Conservation (phyloP, 2,888 invertebrate genomes). For the Drosophila colorata region DNA sequence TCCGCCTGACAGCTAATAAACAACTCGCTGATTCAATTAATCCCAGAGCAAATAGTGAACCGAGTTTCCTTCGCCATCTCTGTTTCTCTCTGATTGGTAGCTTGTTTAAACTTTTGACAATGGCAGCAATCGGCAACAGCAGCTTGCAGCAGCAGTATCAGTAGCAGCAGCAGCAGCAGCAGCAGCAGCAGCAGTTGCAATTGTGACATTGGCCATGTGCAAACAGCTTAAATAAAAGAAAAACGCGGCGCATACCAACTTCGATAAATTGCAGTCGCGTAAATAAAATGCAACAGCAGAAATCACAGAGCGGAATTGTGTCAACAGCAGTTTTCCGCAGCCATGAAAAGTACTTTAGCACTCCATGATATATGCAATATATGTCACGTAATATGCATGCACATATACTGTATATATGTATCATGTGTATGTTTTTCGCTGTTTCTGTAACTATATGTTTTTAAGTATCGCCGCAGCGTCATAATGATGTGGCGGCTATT, state of each 20-base stretch:
- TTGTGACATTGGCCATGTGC: slow-evolving; percentile 48
- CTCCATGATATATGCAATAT: slow-evolving; percentile 35
- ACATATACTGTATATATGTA: slow-evolving; percentile 5
- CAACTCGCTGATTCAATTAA: slow-evolving; percentile 65
- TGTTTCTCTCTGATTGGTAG: slow-evolving; percentile 31
- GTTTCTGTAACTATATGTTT: slow-evolving; percentile 14
- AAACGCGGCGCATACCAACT: slow-evolving; percentile 36
- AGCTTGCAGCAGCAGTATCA: slow-evolving; percentile 20
- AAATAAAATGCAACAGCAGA: slow-evolving; percentile 66
- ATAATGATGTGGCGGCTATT: slow-evolving; percentile 56
- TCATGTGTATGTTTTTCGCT: slow-evolving; percentile 16
- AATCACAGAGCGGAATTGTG: slow-evolving; percentile 65
- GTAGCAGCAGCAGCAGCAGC: background rate
- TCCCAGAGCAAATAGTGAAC: slow-evolving; percentile 30
- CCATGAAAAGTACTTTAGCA: slow-evolving; percentile 36
- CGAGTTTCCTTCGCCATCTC: background rate
- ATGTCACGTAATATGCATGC: slow-evolving; percentile 7
- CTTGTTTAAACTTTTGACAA: slow-evolving; percentile 57
- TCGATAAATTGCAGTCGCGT: slow-evolving; percentile 65
- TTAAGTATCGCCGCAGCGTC: slow-evolving; percentile 45
- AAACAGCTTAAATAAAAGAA: slow-evolving; percentile 59
- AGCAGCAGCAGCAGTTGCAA: slow-evolving; percentile 12
- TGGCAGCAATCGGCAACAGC: slow-evolving; percentile 34
- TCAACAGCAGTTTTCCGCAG: slow-evolving; percentile 62
- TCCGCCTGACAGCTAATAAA: slow-evolving; percentile 38